phyloP scores from a whole-genome alignment of 2,797 vertebrate genomes.

The Loriculus beryllinus region DNA sequence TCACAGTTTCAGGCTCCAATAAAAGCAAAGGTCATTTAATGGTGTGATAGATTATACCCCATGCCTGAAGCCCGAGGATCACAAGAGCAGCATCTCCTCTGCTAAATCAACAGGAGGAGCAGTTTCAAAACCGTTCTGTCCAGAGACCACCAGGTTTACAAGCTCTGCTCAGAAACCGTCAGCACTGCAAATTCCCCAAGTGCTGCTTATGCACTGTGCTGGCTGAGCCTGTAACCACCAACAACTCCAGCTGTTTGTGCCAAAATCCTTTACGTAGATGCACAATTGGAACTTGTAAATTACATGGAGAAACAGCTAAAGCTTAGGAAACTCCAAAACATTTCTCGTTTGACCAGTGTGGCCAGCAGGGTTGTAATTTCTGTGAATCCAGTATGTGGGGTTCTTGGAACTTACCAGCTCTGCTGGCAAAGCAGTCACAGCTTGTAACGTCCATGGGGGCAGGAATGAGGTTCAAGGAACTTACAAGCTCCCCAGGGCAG shows the following conservation, averaged over 20 bases:
- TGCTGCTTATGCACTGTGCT: not conserved
- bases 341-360: constrained; percentile 13
- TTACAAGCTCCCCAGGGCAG: constrained; percentile 24
- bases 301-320: constrained; percentile 7
- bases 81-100: not conserved
- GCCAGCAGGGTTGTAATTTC: constrained; percentile 53
- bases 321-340: constrained; percentile 29
- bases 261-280: constrained; percentile 32
- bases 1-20: not conserved
- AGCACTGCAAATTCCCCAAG: not conserved
- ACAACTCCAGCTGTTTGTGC: not conserved
- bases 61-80: not conserved
- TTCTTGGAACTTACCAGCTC: constrained; percentile 53
- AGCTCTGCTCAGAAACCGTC: not conserved
- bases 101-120: not conserved
- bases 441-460: not conserved
- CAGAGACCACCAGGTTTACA: not conserved
- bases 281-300: constrained; percentile 16
- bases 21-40: not conserved
- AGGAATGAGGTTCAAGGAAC: constrained; percentile 33
- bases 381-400: constrained; percentile 34
- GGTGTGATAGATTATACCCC: not conserved
- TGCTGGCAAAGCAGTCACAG: constrained; percentile 6
- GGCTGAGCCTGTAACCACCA: not conserved
- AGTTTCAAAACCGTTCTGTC: not conserved